Evolutionary conservation across 2,888 invertebrate species (phyloP).

Genomic region (Proisotoma minuta): DNA sequence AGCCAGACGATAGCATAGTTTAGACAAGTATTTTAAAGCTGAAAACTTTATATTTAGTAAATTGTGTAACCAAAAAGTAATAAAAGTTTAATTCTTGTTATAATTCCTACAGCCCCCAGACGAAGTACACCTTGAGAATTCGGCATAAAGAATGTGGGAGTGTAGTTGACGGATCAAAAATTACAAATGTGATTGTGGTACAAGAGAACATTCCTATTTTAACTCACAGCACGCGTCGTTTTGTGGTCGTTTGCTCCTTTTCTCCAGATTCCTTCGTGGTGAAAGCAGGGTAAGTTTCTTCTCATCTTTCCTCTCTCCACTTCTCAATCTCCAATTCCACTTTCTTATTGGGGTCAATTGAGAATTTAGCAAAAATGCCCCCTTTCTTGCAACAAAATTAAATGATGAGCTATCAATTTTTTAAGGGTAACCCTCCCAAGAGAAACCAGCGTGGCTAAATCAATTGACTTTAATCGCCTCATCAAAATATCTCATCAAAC

Average conservation of each 20-base stretch:
- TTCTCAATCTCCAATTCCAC: background rate
- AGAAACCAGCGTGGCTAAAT: conserved; percentile 46
- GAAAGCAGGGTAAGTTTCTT: conserved; percentile 61
- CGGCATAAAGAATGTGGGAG: conserved; percentile 69
- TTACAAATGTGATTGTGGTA: conserved; percentile 75
- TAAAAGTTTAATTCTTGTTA: no score
- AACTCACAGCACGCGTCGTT: conserved; percentile 73
- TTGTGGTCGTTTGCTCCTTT: conserved; percentile 73
- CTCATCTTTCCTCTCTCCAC: background rate
- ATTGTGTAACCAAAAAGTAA: no score
- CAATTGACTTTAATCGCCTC: conserved; percentile 42
- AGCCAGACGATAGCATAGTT: no score
- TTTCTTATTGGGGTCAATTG: background rate
- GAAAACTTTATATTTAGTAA: no score
- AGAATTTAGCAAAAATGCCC: no score
- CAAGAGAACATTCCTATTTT: conserved; percentile 77
- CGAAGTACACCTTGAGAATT: conserved; percentile 69
- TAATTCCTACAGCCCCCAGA: conserved; percentile 57
- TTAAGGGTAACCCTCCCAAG: conserved; percentile 44
- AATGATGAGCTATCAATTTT: no score
- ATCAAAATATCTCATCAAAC: conserved; percentile 30
- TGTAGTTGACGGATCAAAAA: conserved; percentile 69
- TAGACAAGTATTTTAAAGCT: no score
- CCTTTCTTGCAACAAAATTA: no score
- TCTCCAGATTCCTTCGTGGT: conserved; percentile 77